phyloP scores from a whole-genome alignment of 35 echinoderm and acorn worm species.

The Ophiothrix spiculata region DNA sequence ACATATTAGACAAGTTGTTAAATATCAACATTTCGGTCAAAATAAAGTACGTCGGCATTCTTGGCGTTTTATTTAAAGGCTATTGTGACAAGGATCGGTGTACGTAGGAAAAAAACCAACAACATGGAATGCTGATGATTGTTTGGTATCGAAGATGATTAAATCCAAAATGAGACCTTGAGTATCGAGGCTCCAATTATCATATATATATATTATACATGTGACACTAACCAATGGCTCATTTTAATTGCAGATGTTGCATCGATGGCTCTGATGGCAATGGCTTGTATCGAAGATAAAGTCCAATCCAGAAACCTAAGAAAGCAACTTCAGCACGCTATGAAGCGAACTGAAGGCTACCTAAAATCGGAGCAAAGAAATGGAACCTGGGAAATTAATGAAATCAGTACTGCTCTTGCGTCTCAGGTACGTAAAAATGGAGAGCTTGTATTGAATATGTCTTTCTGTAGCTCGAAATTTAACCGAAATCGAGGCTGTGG shows the following conservation, averaged over 20 bases:
- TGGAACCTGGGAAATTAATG: slow-evolving; percentile 42
- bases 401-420: slow-evolving; percentile 55
- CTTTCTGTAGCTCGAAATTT: neutral
- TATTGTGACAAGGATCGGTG: neutral
- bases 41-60: no score
- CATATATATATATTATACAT: neutral
- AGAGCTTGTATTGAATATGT: neutral
- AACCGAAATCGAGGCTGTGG: no score
- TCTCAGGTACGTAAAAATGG: slow-evolving; percentile 39
- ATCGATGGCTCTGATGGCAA: slow-evolving; percentile 65
- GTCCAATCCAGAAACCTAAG: neutral
- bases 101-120: neutral
- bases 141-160: neutral
- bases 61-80: neutral
- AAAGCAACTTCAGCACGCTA: neutral
- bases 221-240: neutral
- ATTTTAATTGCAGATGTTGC: slow-evolving; percentile 46
- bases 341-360: neutral
- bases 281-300: slow-evolving; percentile 39
- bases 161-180: neutral
- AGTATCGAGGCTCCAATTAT: neutral
- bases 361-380: slow-evolving; percentile 27
- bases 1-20: no score
- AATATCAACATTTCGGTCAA: no score
- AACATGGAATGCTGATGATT: neutral